A percentile compares a stretch with the other conserved stretches of the same genome.
These are phyloP conservation scores for Xestia c-nigrum DNA, from an alignment of 2,888 invertebrate genomes.

Conservation along the genomic window DNA sequence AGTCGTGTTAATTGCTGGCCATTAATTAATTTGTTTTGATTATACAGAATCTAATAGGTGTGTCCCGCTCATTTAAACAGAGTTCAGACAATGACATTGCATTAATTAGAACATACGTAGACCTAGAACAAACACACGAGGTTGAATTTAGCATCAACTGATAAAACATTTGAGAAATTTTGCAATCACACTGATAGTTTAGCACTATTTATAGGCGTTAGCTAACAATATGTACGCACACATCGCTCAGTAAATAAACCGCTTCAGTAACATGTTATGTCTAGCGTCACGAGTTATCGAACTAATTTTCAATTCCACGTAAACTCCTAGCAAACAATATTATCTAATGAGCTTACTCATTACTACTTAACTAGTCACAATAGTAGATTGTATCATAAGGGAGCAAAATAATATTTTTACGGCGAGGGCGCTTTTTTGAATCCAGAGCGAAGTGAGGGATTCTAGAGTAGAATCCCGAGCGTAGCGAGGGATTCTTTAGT, in stretches of 20 bases:
- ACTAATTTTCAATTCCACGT: conserved; percentile 48
- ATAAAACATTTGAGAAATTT: conserved; percentile 43
- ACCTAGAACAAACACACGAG: conserved; percentile 18
- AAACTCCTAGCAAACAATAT: conserved; percentile 52
- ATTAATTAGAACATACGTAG: conserved; percentile 36
- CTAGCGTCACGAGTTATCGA: conserved; percentile 48
- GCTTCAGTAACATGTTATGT: conserved; percentile 39
- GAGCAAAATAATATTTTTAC: no score
- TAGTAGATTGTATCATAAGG: no score
- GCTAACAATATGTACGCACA: conserved; percentile 15
- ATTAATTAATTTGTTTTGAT: conserved; percentile 61
- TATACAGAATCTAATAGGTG: conserved; percentile 23
- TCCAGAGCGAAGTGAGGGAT: no score
- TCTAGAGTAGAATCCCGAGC: no score
- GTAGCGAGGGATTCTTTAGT: no score
- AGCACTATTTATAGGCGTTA: conserved; percentile 56
- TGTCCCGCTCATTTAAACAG: conserved; percentile 27
- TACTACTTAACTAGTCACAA: conserved; percentile 17
- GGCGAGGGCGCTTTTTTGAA: no score
- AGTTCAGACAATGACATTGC: conserved; percentile 27
- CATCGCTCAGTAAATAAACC: conserved; percentile 43
- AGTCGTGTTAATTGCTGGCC: conserved; percentile 30
- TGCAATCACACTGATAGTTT: conserved; percentile 42
- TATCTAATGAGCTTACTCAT: conserved; percentile 51
- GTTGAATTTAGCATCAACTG: conserved; percentile 12